Evolutionary conservation across 2,888 invertebrate species (phyloP).

Genomic region (Troides aeacus): DNA sequence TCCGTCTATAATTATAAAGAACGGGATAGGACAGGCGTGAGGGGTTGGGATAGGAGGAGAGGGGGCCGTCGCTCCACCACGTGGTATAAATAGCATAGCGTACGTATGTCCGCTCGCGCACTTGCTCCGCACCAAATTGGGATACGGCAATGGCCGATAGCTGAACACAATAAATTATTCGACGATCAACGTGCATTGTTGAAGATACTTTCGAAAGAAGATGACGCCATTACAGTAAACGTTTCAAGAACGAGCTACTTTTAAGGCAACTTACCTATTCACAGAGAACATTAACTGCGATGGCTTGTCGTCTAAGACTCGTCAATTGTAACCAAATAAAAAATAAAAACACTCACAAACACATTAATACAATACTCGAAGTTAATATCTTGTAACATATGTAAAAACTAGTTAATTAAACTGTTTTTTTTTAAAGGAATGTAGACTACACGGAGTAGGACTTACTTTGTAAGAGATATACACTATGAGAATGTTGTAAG

Average conservation of each 20-base stretch:
- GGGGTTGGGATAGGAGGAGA: slow-evolving; percentile 32
- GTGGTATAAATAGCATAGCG: slow-evolving; percentile 71
- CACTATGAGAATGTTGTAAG: neutral
- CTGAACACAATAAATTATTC: slow-evolving; percentile 26
- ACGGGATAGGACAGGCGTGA: slow-evolving; percentile 47
- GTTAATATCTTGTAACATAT: too few species aligned
- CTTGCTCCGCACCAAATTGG: slow-evolving; percentile 70
- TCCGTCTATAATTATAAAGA: slow-evolving; percentile 66
- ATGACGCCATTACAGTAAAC: neutral
- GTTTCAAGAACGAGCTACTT: slow-evolving; percentile 2
- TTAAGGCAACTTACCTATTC: slow-evolving; percentile 7
- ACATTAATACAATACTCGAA: too few species aligned
- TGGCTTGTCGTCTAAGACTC: neutral
- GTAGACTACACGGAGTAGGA: neutral
- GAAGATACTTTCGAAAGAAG: slow-evolving; percentile 2
- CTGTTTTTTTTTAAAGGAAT: too few species aligned
- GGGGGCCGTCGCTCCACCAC: slow-evolving; percentile 48
- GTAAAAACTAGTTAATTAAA: neutral
- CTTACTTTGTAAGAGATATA: neutral
- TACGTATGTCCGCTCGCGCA: slow-evolving; percentile 55
- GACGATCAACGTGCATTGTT: slow-evolving; percentile 19
- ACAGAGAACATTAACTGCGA: neutral
- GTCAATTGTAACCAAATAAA: neutral
- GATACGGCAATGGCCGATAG: slow-evolving; percentile 51
- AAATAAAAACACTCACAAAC: too few species aligned